phyloP scores from a whole-genome alignment of 1,140 invertebrate genomes.

The Hetaerina americana region DNA sequence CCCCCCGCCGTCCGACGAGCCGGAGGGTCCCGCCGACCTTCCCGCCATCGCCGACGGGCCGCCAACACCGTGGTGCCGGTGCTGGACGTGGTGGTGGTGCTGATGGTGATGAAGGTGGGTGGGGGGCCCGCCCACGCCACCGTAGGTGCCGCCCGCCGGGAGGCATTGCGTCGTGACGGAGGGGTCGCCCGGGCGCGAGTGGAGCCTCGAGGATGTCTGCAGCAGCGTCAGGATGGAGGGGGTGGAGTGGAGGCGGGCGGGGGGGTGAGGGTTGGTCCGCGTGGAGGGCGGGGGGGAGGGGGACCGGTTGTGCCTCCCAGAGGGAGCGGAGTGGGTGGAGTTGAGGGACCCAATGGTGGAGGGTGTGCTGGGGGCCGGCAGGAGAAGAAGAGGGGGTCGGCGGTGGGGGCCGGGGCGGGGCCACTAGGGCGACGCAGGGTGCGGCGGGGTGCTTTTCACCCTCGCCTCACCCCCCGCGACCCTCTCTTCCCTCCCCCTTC shows the following conservation, averaged over 20 bases:
- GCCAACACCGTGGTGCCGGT: no score
- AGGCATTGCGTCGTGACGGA: neutral
- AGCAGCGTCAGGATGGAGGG: neutral
- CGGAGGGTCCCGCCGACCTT: neutral
- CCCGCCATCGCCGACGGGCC: neutral
- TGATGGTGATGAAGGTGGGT: neutral
- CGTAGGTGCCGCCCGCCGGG: neutral
- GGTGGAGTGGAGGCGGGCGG: neutral
- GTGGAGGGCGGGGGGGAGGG: neutral
- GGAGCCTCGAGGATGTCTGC: neutral
- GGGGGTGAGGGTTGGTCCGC: neutral
- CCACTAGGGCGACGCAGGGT: no score
- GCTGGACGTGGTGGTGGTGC: neutral
- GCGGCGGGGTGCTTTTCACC: no score
- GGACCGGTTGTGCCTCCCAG: neutral
- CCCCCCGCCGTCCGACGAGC: no score
- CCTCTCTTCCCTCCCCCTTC: no score
- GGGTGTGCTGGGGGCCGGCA: neutral
- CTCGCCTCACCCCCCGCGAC: no score
- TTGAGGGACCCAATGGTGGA: neutral
- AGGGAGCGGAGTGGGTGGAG: neutral
- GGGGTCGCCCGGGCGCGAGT: neutral
- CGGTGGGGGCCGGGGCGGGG: neutral
- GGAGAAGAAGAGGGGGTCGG: neutral
- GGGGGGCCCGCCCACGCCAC: neutral